A percentile compares a stretch with the other conserved stretches of the same genome.
Conservation (phyloP, 2,888 invertebrate species). For the Arrhopalites spinosus region DNA sequence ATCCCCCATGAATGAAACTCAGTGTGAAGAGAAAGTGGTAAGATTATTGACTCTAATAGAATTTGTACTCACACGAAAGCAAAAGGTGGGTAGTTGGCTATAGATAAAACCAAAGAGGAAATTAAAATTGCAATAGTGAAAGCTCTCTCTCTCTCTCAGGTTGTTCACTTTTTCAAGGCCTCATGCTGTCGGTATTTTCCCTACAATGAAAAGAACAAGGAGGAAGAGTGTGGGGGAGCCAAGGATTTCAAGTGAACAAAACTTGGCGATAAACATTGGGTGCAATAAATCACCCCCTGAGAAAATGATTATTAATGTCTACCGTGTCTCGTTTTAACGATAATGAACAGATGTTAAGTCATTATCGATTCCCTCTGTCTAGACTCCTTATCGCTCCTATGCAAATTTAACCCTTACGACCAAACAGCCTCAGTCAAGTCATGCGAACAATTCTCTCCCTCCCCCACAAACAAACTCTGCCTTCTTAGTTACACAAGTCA, state of each 20-base stretch:
- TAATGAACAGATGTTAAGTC: constrained; percentile 49
- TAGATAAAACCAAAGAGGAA: background rate
- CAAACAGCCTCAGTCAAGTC: background rate
- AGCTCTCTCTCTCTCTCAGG: background rate
- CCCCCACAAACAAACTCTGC: background rate
- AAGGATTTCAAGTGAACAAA: constrained; percentile 11
- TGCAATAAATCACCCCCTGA: constrained; percentile 50
- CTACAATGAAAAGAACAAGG: background rate
- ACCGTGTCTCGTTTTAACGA: constrained; percentile 43
- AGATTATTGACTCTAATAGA: too few relatives aligned
- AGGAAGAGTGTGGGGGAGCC: background rate
- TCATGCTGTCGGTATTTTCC: background rate
- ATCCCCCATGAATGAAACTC: too few relatives aligned
- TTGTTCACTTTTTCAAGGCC: background rate
- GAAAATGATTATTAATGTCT: constrained; percentile 49
- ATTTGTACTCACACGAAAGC: background rate
- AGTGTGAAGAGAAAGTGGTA: too few relatives aligned
- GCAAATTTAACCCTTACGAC: constrained; percentile 37
- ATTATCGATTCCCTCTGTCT: constrained; percentile 43
- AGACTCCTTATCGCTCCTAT: constrained; percentile 37
- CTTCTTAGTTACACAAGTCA: constrained; percentile 11
- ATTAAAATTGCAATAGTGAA: background rate
- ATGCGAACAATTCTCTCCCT: background rate
- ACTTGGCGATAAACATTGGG: constrained; percentile 21
- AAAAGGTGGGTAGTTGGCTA: too few relatives aligned